Percentiles rank a stretch among this genome's conserved stretches.
These are phyloP conservation scores for Melanostigma gelatinosum DNA, from an alignment of 2,113 vertebrate genomes.

Conservation along the genomic window DNA sequence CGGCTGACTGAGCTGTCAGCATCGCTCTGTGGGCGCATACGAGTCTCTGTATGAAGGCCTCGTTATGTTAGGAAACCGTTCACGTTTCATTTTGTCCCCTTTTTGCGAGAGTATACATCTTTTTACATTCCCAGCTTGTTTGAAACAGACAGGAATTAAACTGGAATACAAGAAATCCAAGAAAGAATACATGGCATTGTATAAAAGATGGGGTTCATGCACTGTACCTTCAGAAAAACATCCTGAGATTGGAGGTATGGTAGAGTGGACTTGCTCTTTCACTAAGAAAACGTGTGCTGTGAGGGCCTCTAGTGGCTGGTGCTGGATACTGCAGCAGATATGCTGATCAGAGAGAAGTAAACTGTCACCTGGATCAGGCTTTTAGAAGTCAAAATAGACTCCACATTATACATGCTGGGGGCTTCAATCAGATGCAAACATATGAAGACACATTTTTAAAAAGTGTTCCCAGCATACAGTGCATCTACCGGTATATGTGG, in stretches of 20 bases:
- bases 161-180: background rate
- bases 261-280: background rate
- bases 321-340: background rate
- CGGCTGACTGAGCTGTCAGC: constrained; percentile 46
- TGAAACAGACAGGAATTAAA: background rate
- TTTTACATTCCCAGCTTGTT: background rate
- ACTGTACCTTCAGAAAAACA: background rate
- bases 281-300: background rate
- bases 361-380: background rate
- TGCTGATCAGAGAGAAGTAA: background rate
- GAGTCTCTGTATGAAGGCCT: background rate
- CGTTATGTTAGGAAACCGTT: background rate
- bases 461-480: too few species aligned
- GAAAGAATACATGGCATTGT: background rate
- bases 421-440: too few species aligned
- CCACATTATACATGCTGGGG: too few species aligned
- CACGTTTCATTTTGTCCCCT: background rate
- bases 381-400: background rate
- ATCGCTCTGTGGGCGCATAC: constrained; percentile 8
- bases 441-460: too few species aligned
- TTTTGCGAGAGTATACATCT: background rate
- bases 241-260: background rate
- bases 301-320: constrained; percentile 16
- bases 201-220: background rate
- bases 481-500: too few species aligned